phyloP scores from a whole-genome alignment of 2,888 invertebrate genomes.

The Spatulosminthurus flaviceps region DNA sequence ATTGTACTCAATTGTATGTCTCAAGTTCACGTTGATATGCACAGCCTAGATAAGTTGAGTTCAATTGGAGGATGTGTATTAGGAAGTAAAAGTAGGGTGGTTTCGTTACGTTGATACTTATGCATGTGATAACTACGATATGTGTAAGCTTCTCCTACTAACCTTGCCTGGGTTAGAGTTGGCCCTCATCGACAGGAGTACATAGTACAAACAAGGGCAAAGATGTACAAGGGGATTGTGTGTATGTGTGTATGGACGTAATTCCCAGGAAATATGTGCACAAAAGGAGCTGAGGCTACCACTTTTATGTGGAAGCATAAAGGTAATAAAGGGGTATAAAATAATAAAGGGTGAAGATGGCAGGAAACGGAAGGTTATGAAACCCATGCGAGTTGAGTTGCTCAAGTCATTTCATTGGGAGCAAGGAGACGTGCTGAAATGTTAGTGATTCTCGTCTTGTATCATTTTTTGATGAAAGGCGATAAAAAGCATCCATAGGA shows the following conservation, averaged over 20 bases:
- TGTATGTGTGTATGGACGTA: too few species aligned
- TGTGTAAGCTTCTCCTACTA: too few species aligned
- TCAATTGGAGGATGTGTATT: too few species aligned
- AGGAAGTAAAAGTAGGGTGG: too few species aligned
- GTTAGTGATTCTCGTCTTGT: constrained; percentile 58
- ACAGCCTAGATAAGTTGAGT: too few species aligned
- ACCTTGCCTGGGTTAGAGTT: too few species aligned
- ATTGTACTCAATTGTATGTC: constrained; percentile 23
- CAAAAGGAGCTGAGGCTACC: not conserved
- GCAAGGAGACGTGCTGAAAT: constrained; percentile 49
- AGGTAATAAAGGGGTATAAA: constrained; percentile 56
- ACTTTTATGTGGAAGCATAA: not conserved
- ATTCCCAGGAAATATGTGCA: constrained; percentile 19
- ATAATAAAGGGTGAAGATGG: constrained; percentile 55
- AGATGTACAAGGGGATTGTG: not conserved
- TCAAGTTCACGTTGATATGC: constrained; percentile 7
- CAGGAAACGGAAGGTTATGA: constrained; percentile 29
- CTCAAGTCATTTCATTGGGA: constrained; percentile 32
- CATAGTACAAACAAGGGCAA: not conserved
- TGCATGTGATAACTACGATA: too few species aligned
- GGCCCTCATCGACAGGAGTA: too few species aligned
- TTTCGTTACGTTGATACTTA: too few species aligned
- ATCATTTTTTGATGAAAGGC: constrained; percentile 59
- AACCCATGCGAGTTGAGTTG: constrained; percentile 27
- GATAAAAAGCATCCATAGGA: constrained; percentile 51